These are phyloP conservation scores for Narcine bancroftii DNA, from an alignment of 2,113 vertebrate species.

Conservation along the genomic window DNA sequence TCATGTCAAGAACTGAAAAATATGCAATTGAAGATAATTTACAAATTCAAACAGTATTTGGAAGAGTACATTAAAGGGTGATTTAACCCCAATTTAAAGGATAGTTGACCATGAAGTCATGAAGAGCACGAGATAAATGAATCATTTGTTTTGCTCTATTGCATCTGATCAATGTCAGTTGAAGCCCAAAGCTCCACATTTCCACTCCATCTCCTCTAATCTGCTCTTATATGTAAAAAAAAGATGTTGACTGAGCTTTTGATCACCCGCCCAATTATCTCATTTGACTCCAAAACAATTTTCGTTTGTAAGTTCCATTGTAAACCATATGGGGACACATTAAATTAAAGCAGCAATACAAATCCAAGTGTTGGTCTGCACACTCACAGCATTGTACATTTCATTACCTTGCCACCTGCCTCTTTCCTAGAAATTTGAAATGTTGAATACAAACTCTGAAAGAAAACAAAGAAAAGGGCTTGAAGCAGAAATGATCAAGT, in stretches of 20 bases:
- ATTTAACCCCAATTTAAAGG: neutral
- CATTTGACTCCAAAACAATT: neutral
- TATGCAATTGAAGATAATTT: neutral
- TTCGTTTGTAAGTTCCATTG: neutral
- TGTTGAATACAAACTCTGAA: constrained; percentile 91
- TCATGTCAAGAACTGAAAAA: neutral
- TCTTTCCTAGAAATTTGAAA: constrained; percentile 92
- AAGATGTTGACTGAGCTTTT: neutral
- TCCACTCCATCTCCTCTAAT: neutral
- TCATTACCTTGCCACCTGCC: constrained; percentile 87
- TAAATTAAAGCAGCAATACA: neutral
- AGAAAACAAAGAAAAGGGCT: constrained; percentile 39
- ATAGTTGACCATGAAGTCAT: no score
- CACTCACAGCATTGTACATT: neutral
- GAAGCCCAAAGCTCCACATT: neutral
- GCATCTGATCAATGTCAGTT: no score
- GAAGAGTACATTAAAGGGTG: neutral
- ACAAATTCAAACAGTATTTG: neutral
- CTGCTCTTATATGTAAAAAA: neutral
- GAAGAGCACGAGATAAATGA: no score
- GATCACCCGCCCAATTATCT: neutral
- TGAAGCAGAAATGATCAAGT: neutral
- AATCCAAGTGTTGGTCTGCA: neutral
- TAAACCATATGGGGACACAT: neutral
- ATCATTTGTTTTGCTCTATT: no score